These are phyloP conservation scores for Misgurnus mizolepis DNA, from an alignment of 2,113 vertebrate genomes.

Conservation along the genomic window DNA sequence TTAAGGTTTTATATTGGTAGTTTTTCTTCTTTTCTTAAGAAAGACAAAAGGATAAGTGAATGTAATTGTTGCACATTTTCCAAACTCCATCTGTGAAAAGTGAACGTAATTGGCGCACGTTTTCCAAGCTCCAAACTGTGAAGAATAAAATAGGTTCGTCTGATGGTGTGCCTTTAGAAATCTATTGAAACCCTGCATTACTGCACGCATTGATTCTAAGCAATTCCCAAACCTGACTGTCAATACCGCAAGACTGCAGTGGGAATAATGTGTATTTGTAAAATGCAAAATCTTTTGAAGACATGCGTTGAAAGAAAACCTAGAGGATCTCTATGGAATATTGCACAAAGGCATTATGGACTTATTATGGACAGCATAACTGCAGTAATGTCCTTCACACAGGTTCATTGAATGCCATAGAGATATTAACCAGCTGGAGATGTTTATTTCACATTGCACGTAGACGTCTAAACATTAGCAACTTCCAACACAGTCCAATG, in stretches of 20 bases:
- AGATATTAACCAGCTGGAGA: not conserved
- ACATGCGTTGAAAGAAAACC: not conserved
- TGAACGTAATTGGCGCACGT: constrained; percentile 1
- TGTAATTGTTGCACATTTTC: constrained; percentile 2
- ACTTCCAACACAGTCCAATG: not conserved
- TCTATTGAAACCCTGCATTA: not conserved
- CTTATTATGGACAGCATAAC: not conserved
- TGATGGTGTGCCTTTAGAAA: not conserved
- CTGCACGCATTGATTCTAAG: not conserved
- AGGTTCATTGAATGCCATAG: not conserved
- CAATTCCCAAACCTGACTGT: not conserved
- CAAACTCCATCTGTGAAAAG: not conserved
- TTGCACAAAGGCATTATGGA: not conserved
- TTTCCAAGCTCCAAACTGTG: not conserved
- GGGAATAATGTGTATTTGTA: not conserved
- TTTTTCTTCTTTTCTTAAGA: not conserved
- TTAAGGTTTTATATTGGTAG: not conserved
- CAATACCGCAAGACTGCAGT: not conserved
- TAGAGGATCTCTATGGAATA: not conserved
- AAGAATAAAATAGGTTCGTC: not conserved
- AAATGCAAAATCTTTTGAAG: not conserved
- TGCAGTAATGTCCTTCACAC: not conserved
- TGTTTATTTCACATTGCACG: not conserved
- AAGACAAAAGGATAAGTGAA: not conserved
- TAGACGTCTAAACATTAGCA: not conserved